These are phyloP conservation scores for Drepana arcuata DNA, from an alignment of 1,140 invertebrate genomes.

Conservation along the genomic window DNA sequence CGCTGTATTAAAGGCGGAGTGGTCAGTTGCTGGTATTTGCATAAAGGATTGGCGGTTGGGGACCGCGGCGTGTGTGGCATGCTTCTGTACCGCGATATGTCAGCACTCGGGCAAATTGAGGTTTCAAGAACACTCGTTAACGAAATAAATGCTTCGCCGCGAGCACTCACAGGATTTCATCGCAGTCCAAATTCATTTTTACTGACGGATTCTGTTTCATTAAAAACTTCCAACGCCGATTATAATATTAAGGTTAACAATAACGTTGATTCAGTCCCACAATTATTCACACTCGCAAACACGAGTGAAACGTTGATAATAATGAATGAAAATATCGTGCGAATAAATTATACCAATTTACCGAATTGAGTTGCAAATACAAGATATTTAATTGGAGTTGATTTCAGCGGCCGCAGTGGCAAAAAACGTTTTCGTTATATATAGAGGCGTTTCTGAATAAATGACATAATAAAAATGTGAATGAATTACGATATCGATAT, in stretches of 20 bases:
- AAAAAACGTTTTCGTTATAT: slow-evolving; percentile 4
- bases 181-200: slow-evolving; percentile 13
- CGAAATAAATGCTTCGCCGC: slow-evolving; percentile 30
- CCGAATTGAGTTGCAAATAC: too few species aligned
- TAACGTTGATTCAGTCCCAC: too few species aligned
- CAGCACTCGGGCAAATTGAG: slow-evolving; percentile 35
- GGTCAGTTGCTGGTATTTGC: slow-evolving; percentile 38
- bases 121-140: slow-evolving; percentile 50
- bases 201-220: slow-evolving; percentile 14
- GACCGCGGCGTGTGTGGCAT: slow-evolving; percentile 35
- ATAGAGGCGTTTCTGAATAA: slow-evolving; percentile 22
- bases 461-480: slow-evolving; percentile 44
- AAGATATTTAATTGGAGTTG: slow-evolving; percentile 7
- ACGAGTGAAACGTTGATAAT: too few species aligned
- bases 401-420: slow-evolving; percentile 5
- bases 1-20: slow-evolving; percentile 27
- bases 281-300: too few species aligned
- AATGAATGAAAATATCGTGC: too few species aligned
- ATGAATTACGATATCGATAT: slow-evolving; percentile 57
- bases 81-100: slow-evolving; percentile 26
- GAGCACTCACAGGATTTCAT: slow-evolving; percentile 13
- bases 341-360: too few species aligned
- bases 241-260: too few species aligned
- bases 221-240: too few species aligned
- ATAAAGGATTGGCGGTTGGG: slow-evolving; percentile 40